Evolutionary conservation across 2,888 invertebrate genomes (phyloP), one percentile per base, ranked within the genome.

Genomic region (Apotomis capreana): DNA sequence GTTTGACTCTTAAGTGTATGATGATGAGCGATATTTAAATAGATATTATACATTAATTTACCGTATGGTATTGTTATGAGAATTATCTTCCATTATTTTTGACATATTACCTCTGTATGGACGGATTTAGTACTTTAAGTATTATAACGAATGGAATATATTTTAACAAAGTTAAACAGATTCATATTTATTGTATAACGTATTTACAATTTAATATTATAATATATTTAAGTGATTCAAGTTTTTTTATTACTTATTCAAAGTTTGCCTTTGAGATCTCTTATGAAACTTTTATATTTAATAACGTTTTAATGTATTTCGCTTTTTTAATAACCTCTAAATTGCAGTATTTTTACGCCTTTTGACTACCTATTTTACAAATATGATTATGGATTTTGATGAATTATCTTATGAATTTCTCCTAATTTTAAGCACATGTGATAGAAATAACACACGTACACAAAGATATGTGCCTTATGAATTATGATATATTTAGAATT

Each of bases 391-490:
- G 15, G 44, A 44, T 55, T 64, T 64, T 64, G 5, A n/a, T 40
- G 13, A 59, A 49, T 57, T n/a, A n/a, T 63, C 51, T 58, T 68
- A 63, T 68, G 61, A 63, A 52, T 44, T 51, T 13, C 13, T 40
- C 3, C 9, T 68, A 37, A 62, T 5, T 26, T 51, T 64, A 84
- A 84, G 83, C 79, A 82, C 80, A 81, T 87, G 87, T 87, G 87
- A 87, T 87, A 86, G 78, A n/a, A 55, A 65, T 54, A 51, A 59
- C 59, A 78, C 74, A 76, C 68, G 74, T 77, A 75, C 74, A 76
- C 73, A 75, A 63, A 70, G 58, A 73, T 78, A 77, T 76, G 86
- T 86, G 87, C 83, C 85, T 86, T 85, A 82, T 61, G 55, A 55
- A 60, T 73, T 81, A 77, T 40, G 40, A 40, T 6, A 26, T 74